phyloP scores from a whole-genome alignment of 2,888 invertebrate genomes.

The Epistrophe eligans region DNA sequence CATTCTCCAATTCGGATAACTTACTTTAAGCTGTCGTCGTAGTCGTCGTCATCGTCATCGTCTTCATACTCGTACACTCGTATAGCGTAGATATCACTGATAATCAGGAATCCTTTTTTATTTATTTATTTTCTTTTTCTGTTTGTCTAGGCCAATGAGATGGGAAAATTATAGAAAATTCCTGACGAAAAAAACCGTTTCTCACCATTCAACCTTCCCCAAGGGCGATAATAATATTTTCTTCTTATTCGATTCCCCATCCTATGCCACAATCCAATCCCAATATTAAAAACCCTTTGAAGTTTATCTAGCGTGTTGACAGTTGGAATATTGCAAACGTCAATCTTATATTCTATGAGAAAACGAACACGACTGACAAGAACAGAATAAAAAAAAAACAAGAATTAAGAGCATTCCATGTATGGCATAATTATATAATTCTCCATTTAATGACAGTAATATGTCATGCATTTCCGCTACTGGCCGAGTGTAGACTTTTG shows the following conservation, averaged over 20 bases:
- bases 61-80: neutral
- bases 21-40: conserved; percentile 53
- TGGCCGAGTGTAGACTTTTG: conserved; percentile 36
- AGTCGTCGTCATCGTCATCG: neutral
- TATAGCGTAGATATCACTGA: neutral
- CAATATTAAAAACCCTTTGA: conserved; percentile 14
- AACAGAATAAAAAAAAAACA: conserved; percentile 27
- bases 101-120: conserved; percentile 64
- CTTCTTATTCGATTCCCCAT: conserved; percentile 41
- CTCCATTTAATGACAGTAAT: conserved; percentile 76
- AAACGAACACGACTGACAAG: conserved; percentile 62
- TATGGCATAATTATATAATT: conserved; percentile 76
- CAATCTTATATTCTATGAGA: conserved; percentile 64
- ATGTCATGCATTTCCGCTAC: conserved; percentile 76
- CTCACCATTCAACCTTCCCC: conserved; percentile 74
- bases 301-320: conserved; percentile 61
- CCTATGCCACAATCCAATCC: neutral
- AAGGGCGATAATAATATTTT: conserved; percentile 67
- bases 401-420: conserved; percentile 70
- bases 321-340: conserved; percentile 69
- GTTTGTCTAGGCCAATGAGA: conserved; percentile 35
- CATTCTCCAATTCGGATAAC: conserved; percentile 66
- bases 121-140: conserved; percentile 30
- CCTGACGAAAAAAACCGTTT: conserved; percentile 44
- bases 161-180: conserved; percentile 56